These are phyloP conservation scores for Theonella swinhoei DNA, from an alignment of 37 sponge, comb jelly and placozoan genomes.

Conservation along the genomic window DNA sequence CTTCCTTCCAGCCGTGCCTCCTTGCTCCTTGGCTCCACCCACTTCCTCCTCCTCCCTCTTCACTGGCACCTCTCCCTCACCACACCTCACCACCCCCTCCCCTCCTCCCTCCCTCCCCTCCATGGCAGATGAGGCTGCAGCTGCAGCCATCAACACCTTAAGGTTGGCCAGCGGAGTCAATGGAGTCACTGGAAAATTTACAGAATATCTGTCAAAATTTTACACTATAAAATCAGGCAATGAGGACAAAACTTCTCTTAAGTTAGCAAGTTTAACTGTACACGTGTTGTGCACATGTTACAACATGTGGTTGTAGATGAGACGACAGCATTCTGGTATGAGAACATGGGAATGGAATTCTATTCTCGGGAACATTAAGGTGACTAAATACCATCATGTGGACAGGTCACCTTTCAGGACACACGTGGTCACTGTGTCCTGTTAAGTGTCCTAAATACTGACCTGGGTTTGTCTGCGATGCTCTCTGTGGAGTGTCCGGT, in stretches of 20 bases:
- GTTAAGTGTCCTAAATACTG: too few species aligned
- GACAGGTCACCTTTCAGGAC: too few species aligned
- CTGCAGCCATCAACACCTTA: conserved; percentile 83
- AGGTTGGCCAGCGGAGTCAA: conserved; percentile 88
- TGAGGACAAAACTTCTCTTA: too few species aligned
- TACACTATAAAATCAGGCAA: too few species aligned
- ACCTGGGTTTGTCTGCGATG: not conserved
- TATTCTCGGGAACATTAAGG: too few species aligned
- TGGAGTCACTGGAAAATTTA: conserved; percentile 56
- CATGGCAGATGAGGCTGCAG: conserved; percentile 49
- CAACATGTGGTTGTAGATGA: too few species aligned
- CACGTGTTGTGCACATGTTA: too few species aligned
- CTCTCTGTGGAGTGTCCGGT: conserved; percentile 13
- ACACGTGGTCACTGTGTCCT: too few species aligned
- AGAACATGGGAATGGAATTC: too few species aligned
- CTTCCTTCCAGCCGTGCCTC: conserved; percentile 54
- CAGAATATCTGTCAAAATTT: not conserved
- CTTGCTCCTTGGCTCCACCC: conserved; percentile 24
- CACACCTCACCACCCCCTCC: not conserved
- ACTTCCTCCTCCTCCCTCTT: conserved; percentile 1
- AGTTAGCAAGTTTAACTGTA: too few species aligned
- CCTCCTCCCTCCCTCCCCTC: conserved; percentile 32
- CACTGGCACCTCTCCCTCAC: conserved; percentile 14
- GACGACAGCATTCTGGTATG: too few species aligned
- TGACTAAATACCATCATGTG: too few species aligned